Percentiles rank a stretch among this genome's conserved stretches.
phyloP scores from a whole-genome alignment of 2,888 invertebrate species.

The Bibio marci region DNA sequence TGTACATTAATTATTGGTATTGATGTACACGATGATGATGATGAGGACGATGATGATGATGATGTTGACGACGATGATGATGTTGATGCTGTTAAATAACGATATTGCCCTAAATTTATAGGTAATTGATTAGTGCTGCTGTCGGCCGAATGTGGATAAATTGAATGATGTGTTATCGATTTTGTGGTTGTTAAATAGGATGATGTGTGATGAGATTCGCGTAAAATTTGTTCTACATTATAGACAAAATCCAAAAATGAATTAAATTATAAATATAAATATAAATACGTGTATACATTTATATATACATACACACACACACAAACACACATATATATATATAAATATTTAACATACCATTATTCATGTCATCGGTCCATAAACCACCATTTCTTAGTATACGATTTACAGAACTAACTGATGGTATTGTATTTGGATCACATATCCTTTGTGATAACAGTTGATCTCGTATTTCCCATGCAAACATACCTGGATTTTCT shows the following conservation, averaged over 20 bases:
- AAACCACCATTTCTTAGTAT: conserved; percentile 78
- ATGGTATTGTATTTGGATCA: conserved; percentile 79
- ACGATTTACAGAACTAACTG: conserved; percentile 86
- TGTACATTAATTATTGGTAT: too few species aligned
- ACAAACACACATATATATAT: too few species aligned
- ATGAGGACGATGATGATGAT: neutral
- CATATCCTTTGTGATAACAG: conserved; percentile 79
- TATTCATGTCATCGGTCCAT: conserved; percentile 46
- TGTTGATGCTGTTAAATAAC: conserved; percentile 4
- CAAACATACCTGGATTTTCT: conserved; percentile 91
- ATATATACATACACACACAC: too few species aligned
- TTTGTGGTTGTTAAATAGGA: neutral
- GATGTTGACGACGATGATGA: neutral
- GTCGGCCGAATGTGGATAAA: neutral
- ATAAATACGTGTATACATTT: too few species aligned
- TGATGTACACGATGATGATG: neutral
- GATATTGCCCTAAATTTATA: conserved; percentile 6
- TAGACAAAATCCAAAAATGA: too few species aligned
- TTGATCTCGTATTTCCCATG: conserved; percentile 90
- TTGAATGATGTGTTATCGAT: neutral
- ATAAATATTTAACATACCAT: too few species aligned
- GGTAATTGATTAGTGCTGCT: neutral
- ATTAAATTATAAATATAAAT: too few species aligned
- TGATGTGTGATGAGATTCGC: neutral
- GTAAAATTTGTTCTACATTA: conserved; percentile 3